Evolutionary conservation across 2,113 vertebrate genomes (phyloP).

Genomic region (Parotia lawesii): DNA sequence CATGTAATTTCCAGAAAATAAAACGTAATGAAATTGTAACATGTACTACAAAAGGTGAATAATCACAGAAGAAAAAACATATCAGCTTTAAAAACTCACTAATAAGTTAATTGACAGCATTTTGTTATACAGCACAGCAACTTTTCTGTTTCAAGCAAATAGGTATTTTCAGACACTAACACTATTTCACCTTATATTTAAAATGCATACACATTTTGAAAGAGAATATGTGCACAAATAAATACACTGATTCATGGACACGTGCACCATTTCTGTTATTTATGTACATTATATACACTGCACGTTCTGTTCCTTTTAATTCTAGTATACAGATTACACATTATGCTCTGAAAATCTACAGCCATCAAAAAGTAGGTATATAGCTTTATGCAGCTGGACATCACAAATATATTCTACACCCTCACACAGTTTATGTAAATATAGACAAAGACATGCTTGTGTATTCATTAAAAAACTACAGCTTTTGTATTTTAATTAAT

Average conservation of each 20-base stretch:
- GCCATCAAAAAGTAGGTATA: not conserved
- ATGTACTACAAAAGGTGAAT: not conserved
- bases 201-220: not conserved
- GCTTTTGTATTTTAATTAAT: conserved; percentile 6
- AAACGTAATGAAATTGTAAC: not conserved
- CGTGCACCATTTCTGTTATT: not conserved
- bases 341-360: not conserved
- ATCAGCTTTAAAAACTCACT: not conserved
- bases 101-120: not conserved
- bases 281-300: not conserved
- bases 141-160: not conserved
- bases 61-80: not conserved
- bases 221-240: not conserved
- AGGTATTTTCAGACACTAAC: not conserved
- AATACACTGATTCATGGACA: not conserved
- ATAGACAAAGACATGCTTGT: not conserved
- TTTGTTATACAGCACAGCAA: not conserved
- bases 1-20: not conserved
- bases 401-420: not conserved
- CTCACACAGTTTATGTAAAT: not conserved
- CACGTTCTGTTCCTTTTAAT: not conserved
- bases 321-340: not conserved
- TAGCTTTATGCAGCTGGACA: not conserved
- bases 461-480: not conserved
- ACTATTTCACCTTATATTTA: not conserved